phyloP scores from a whole-genome alignment of 2,113 vertebrate genomes.

The Pimephales promelas region DNA sequence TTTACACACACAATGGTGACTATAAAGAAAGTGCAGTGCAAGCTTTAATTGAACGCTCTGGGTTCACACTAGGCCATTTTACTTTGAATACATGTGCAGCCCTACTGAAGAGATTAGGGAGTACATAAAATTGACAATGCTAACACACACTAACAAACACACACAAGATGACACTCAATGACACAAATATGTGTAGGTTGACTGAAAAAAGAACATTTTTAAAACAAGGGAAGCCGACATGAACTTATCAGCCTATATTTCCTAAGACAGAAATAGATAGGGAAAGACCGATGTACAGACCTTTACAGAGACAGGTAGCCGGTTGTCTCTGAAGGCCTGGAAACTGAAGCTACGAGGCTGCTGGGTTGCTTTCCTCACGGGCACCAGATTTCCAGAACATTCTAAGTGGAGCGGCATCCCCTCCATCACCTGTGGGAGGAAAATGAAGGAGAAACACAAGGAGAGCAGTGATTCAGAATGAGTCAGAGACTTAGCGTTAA shows the following conservation, averaged over 20 bases:
- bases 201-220: not conserved
- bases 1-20: not conserved
- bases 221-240: not conserved
- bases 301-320: constrained; percentile 92
- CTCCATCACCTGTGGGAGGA: constrained; percentile 86
- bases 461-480: constrained; percentile 34
- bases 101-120: not conserved
- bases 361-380: constrained; percentile 90
- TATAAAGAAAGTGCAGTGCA: not conserved
- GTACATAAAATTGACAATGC: constrained; percentile 12
- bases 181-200: constrained; percentile 7
- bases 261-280: constrained; percentile 12
- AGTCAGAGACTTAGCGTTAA: constrained; percentile 24
- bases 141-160: constrained; percentile 31
- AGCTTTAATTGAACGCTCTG: not conserved
- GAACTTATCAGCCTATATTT: not conserved
- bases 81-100: not conserved
- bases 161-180: constrained; percentile 34
- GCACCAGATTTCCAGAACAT: constrained; percentile 93
- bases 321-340: constrained; percentile 94
- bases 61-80: not conserved
- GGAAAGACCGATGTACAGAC: constrained; percentile 65
- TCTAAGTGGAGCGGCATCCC: constrained; percentile 92
- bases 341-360: constrained; percentile 92
- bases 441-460: not conserved